Percentiles rank a stretch among this genome's conserved stretches.
Evolutionary conservation across 2,113 vertebrate species (phyloP).

Genomic region (Chitala chitala): DNA sequence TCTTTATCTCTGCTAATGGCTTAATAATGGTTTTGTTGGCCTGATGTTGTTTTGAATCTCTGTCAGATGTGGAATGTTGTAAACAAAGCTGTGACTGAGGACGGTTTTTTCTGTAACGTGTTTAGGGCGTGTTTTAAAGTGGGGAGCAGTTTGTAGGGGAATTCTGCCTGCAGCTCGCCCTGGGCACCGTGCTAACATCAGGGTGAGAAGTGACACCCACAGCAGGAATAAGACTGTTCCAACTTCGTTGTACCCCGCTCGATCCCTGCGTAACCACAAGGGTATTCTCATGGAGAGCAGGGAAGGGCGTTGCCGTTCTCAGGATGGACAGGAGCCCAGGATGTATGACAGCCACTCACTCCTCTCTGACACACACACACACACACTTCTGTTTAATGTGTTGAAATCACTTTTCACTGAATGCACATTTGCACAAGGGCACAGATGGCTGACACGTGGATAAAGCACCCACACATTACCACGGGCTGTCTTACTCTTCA

Average conservation of each 20-base stretch:
- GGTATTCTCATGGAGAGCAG: constrained; percentile 68
- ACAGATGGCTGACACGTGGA: too few relatives aligned
- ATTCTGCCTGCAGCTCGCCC: too few relatives aligned
- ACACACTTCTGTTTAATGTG: too few relatives aligned
- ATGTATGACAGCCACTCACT: constrained; percentile 61
- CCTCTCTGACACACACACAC: neutral
- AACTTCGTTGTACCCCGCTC: constrained; percentile 51
- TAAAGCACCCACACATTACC: too few relatives aligned
- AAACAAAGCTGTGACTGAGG: too few relatives aligned
- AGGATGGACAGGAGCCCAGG: constrained; percentile 68
- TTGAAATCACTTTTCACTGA: too few relatives aligned
- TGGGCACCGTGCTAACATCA: too few relatives aligned
- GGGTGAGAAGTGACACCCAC: constrained; percentile 60
- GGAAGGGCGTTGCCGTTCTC: constrained; percentile 20
- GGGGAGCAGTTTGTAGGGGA: neutral
- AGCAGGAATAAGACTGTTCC: constrained; percentile 56
- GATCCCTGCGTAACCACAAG: constrained; percentile 58
- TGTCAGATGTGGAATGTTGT: neutral
- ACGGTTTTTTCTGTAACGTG: neutral
- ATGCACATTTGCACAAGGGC: too few relatives aligned
- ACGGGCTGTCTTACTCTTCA: too few relatives aligned
- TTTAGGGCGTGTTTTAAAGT: neutral
- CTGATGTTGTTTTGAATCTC: too few relatives aligned
- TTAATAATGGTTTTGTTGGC: too few relatives aligned
- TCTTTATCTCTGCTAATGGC: too few relatives aligned